These are phyloP conservation scores for Poeciliopsis occidentalis DNA, from an alignment of 2,113 vertebrate species.

Conservation along the genomic window DNA sequence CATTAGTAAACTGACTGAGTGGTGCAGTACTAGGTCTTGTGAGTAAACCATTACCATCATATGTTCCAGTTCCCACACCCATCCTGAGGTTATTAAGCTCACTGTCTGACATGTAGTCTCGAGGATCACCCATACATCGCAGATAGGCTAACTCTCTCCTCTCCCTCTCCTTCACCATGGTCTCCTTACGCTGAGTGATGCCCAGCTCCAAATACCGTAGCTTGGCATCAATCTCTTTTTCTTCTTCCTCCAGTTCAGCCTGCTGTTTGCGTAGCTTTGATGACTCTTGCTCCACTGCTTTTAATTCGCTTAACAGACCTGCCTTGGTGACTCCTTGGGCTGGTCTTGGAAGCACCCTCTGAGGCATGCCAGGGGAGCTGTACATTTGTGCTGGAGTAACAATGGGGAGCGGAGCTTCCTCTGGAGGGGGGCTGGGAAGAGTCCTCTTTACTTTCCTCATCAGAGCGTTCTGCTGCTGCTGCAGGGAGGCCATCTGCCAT, in stretches of 20 bases:
- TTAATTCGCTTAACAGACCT: slow-evolving; percentile 91
- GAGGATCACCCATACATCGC: slow-evolving; percentile 88
- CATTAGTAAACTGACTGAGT: slow-evolving; percentile 84
- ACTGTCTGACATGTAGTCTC: slow-evolving; percentile 96
- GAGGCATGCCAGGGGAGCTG: slow-evolving; percentile 85
- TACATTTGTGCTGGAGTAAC: slow-evolving; percentile 92
- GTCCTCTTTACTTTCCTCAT: slow-evolving; percentile 98
- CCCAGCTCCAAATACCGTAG: slow-evolving; percentile 95
- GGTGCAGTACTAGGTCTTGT: slow-evolving; percentile 82
- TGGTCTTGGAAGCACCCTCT: slow-evolving; percentile 83
- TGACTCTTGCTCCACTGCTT: slow-evolving; percentile 96
- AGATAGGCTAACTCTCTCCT: slow-evolving; percentile 89
- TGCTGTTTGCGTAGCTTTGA: slow-evolving; percentile 98
- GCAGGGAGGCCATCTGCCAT: slow-evolving; percentile 88
- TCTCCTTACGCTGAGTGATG: slow-evolving; percentile 96
- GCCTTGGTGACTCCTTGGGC: slow-evolving; percentile 88
- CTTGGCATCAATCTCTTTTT: slow-evolving; percentile 99
- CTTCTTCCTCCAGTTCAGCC: slow-evolving; percentile 96
- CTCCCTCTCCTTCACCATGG: slow-evolving; percentile 90
- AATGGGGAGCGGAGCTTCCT: slow-evolving; percentile 89
- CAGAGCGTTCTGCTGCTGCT: slow-evolving; percentile 92
- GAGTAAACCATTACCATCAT: slow-evolving; percentile 80
- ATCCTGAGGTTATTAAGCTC: slow-evolving; percentile 93
- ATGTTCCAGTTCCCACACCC: slow-evolving; percentile 78
- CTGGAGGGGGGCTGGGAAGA: slow-evolving; percentile 95